Conservation (phyloP, 1,140 invertebrate species). For the Drosophila sp. region DNA sequence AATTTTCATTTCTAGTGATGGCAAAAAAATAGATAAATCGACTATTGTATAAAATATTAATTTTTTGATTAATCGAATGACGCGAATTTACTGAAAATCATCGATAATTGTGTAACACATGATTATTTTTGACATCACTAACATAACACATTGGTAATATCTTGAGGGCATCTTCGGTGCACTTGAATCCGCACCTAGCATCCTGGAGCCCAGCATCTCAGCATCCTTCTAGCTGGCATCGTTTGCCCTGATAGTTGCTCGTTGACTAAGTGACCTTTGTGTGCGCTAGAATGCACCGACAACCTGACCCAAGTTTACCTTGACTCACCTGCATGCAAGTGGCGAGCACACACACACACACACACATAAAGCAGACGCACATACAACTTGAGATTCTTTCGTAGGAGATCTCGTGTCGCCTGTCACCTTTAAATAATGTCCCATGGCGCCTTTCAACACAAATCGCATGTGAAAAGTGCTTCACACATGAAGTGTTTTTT, state of each 20-base stretch:
- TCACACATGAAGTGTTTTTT: conserved; percentile 67
- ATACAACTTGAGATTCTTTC: conserved; percentile 50
- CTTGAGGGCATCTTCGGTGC: background rate
- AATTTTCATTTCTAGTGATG: no score
- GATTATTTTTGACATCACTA: no score
- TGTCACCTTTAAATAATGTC: conserved; percentile 82
- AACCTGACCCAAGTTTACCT: conserved; percentile 58
- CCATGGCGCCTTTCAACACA: conserved; percentile 79
- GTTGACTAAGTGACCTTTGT: conserved; percentile 77
- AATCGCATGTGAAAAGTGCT: conserved; percentile 81
- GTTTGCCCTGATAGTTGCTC: conserved; percentile 64
- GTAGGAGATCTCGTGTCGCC: conserved; percentile 69
- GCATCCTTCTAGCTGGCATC: conserved; percentile 37
- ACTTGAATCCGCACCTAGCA: conserved; percentile 3
- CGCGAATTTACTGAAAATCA: no score
- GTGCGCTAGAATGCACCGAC: conserved; percentile 63
- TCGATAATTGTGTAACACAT: no score
- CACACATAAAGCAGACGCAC: conserved; percentile 14
- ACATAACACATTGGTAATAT: background rate
- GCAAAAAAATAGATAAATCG: no score
- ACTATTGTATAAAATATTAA: no score
- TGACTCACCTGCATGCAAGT: conserved; percentile 46
- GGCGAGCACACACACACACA: conserved; percentile 39
- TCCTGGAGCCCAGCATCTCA: conserved; percentile 3
- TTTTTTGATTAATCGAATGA: no score